Conservation (phyloP, 1,140 invertebrate species). For the Leptinotarsa defecta region DNA sequence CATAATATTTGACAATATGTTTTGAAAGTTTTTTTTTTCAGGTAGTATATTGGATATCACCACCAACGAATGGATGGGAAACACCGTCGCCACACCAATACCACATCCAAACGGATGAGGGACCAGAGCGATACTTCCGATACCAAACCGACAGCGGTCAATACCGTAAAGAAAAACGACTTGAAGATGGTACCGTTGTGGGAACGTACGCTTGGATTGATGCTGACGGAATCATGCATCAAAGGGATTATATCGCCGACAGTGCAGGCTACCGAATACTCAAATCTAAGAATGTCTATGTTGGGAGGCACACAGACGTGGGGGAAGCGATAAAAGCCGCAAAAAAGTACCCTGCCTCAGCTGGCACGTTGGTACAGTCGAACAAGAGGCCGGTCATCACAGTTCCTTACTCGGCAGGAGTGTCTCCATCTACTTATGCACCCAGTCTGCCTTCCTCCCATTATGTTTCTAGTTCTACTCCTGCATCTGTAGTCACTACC, state of each 20-base stretch:
- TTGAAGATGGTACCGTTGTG: slow-evolving; percentile 80
- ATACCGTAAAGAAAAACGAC: slow-evolving; percentile 83
- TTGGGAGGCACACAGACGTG: slow-evolving; percentile 72
- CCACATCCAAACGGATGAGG: slow-evolving; percentile 91
- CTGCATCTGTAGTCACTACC: neutral
- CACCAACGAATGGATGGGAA: slow-evolving; percentile 56
- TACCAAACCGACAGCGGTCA: slow-evolving; percentile 88
- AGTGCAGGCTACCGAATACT: slow-evolving; percentile 77
- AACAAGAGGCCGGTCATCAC: slow-evolving; percentile 21
- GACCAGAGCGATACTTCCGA: slow-evolving; percentile 80
- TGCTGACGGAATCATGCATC: slow-evolving; percentile 75
- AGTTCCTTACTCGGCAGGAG: slow-evolving; percentile 20
- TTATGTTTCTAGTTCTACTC: neutral
- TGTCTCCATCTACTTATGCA: slow-evolving; percentile 30
- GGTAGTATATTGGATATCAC: slow-evolving; percentile 30
- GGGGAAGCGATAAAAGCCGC: slow-evolving; percentile 69
- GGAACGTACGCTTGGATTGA: slow-evolving; percentile 84
- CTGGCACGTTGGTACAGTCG: slow-evolving; percentile 60
- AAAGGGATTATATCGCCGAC: slow-evolving; percentile 87
- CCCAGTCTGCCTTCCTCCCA: neutral
- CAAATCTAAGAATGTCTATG: slow-evolving; percentile 78
- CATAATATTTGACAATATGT: too few species aligned
- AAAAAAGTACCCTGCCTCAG: slow-evolving; percentile 70
- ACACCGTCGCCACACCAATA: slow-evolving; percentile 71
- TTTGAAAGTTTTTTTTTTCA: slow-evolving; percentile 20